These are phyloP conservation scores for Stegodyphus dumicola DNA, from an alignment of 1,140 invertebrate species.

Conservation along the genomic window DNA sequence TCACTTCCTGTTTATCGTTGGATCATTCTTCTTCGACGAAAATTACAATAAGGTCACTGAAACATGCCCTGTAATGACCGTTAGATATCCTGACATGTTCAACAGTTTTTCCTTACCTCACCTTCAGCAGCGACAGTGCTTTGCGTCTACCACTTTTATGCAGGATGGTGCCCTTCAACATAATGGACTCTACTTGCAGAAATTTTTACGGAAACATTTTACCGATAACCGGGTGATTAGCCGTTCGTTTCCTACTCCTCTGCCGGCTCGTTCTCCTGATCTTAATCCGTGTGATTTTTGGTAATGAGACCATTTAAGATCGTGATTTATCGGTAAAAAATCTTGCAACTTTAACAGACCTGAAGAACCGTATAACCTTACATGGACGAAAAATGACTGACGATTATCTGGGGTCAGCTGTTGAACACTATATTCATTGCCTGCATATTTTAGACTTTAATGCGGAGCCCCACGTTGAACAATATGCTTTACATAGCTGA, in stretches of 20 bases:
- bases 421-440: no score
- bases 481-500: not conserved
- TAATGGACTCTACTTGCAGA: not conserved
- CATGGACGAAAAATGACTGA: not conserved
- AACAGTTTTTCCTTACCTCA: not conserved
- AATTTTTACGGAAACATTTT: not conserved
- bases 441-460: no score
- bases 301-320: not conserved
- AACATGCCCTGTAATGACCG: not conserved
- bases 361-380: not conserved
- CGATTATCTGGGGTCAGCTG: not conserved
- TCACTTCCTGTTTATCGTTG: not conserved
- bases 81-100: not conserved
- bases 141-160: not conserved
- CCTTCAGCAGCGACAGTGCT: not conserved
- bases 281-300: no score
- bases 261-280: no score
- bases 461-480: not conserved
- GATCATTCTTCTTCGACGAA: not conserved
- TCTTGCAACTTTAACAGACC: not conserved
- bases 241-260: not conserved
- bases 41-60: not conserved
- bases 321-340: not conserved
- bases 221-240: no score
- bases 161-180: not conserved